Conservation (phyloP, 2,113 vertebrate genomes). For the Montifringilla adamsi region DNA sequence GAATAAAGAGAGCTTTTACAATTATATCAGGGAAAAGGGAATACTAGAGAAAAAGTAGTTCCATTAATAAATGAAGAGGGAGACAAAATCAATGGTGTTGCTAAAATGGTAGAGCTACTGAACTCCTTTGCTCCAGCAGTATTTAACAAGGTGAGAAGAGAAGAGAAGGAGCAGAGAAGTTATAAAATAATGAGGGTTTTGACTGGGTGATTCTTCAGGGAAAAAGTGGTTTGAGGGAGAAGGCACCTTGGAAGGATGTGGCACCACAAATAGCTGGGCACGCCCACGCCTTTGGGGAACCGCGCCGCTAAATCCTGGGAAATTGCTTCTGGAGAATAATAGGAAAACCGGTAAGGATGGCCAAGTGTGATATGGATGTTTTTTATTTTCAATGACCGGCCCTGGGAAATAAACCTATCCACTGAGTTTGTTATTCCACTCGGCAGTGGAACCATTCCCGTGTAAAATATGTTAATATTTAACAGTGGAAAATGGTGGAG, state of each 20-base stretch:
- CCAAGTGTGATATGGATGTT: neutral
- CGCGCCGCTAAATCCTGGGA: accelerated
- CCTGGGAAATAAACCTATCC: neutral
- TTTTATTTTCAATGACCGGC: neutral
- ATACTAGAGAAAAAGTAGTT: conserved; percentile 71
- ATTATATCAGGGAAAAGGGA: conserved; percentile 74
- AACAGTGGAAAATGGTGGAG: neutral
- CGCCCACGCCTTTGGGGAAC: neutral
- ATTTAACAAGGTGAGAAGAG: conserved; percentile 65
- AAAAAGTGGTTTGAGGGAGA: neutral
- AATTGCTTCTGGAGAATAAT: neutral
- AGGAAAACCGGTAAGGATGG: neutral
- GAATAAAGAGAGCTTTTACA: conserved; percentile 70
- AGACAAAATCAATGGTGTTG: conserved; percentile 75
- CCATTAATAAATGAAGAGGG: conserved; percentile 76
- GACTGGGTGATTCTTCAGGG: conserved; percentile 40
- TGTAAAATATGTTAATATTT: neutral
- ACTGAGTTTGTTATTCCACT: neutral
- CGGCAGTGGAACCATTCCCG: neutral
- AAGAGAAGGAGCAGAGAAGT: conserved; percentile 51
- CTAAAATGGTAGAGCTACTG: conserved; percentile 73
- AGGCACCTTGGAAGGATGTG: neutral
- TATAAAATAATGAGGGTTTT: conserved; percentile 72
- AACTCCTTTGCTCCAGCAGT: conserved; percentile 59
- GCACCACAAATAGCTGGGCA: neutral